These are phyloP conservation scores for Heliconius ethilla DNA, from an alignment of 2,888 invertebrate species.

Conservation along the genomic window DNA sequence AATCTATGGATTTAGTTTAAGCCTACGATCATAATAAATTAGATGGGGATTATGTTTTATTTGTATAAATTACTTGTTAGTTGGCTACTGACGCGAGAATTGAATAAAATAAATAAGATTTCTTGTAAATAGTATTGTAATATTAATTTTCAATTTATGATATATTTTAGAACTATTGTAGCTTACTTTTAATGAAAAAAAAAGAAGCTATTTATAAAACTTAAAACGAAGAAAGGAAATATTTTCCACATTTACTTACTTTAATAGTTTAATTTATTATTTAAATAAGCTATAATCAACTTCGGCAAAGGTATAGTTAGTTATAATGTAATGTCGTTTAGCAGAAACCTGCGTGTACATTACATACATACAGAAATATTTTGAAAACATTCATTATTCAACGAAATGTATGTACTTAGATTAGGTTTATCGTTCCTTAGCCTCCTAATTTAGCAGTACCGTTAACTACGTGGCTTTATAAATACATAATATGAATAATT, in stretches of 20 bases:
- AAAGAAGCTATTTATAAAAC: too few species aligned
- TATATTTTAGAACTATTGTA: background rate
- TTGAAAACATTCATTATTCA: conserved; percentile 54
- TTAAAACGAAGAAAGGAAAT: too few species aligned
- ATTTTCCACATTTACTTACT: too few species aligned
- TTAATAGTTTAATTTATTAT: too few species aligned
- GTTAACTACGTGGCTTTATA: conserved; percentile 36
- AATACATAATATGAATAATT: conserved; percentile 15
- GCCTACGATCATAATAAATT: conserved; percentile 53
- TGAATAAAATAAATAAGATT: background rate
- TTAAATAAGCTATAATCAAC: background rate
- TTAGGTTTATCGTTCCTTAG: conserved; percentile 45
- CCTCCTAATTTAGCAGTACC: conserved; percentile 40
- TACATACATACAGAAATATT: conserved; percentile 44
- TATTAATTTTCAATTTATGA: background rate
- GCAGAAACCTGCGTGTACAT: background rate
- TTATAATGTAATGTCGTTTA: conserved; percentile 8
- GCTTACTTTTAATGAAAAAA: too few species aligned
- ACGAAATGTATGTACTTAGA: conserved; percentile 41
- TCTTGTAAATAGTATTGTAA: background rate
- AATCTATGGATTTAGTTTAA: conserved; percentile 64
- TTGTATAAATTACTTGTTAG: conserved; percentile 32
- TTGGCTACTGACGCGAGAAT: conserved; percentile 8
- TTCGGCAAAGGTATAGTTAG: background rate
- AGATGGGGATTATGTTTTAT: conserved; percentile 31